phyloP scores from a whole-genome alignment of 2,113 vertebrate species.

The Pleuronectes platessa region DNA sequence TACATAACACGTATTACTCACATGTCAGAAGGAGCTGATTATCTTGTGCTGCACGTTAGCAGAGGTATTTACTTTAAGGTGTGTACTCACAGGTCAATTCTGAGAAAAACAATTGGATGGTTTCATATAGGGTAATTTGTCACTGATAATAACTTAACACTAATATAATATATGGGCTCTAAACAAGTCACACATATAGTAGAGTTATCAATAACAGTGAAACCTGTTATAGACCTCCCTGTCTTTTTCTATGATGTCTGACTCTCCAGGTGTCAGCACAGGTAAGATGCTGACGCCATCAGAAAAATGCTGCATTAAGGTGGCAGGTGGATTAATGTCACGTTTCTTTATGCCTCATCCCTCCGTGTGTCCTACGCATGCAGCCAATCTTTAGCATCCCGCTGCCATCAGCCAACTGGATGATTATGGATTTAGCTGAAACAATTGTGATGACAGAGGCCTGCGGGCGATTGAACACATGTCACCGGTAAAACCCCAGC shows the following conservation, averaged over 20 bases:
- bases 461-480: background rate
- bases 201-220: too few relatives aligned
- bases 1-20: background rate
- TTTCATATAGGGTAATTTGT: too few relatives aligned
- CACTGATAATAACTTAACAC: too few relatives aligned
- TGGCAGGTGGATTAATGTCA: conserved; percentile 82
- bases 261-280: conserved; percentile 66
- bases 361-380: conserved; percentile 69
- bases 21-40: conserved; percentile 7
- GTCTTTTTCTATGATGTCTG: conserved; percentile 80
- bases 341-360: conserved; percentile 72
- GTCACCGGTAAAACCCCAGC: background rate
- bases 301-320: conserved; percentile 77
- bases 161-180: too few relatives aligned
- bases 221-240: background rate
- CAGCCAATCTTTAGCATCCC: conserved; percentile 63
- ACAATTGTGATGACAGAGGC: conserved; percentile 46
- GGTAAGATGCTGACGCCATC: conserved; percentile 74
- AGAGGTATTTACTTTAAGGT: background rate
- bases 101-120: background rate
- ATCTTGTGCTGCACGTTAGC: background rate
- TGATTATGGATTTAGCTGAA: conserved; percentile 58
- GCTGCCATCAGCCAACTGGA: conserved; percentile 27
- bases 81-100: background rate
- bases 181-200: too few relatives aligned